phyloP scores from a whole-genome alignment of 2,797 vertebrate genomes.

The Heliangelus exortis region DNA sequence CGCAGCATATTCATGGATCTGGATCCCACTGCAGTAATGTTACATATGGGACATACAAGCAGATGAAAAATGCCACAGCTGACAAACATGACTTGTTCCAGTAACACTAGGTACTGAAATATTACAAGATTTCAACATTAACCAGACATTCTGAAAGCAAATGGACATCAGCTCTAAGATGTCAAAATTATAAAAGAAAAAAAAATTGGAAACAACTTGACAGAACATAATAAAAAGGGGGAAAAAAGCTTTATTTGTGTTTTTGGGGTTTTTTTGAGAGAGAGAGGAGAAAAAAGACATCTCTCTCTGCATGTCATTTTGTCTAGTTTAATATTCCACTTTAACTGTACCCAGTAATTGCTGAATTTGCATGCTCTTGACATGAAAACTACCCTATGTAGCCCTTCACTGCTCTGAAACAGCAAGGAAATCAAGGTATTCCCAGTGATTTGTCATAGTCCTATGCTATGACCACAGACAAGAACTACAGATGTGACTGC shows the following conservation, averaged over 20 bases:
- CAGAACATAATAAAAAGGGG: neutral
- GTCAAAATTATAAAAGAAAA: neutral
- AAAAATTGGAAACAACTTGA: neutral
- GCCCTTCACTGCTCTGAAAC: neutral
- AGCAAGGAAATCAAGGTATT: neutral
- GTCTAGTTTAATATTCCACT: neutral
- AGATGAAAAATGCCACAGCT: neutral
- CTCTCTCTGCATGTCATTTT: neutral
- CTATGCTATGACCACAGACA: neutral
- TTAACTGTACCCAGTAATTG: neutral
- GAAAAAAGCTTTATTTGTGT: neutral
- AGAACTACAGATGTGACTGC: neutral
- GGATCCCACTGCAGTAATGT: neutral
- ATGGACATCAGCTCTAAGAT: neutral
- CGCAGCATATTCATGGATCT: neutral
- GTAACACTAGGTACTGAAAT: neutral
- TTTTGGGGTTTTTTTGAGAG: neutral
- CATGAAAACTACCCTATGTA: neutral
- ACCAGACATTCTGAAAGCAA: neutral
- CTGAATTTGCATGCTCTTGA: neutral
- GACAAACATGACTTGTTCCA: neutral
- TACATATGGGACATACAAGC: neutral
- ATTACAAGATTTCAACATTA: neutral
- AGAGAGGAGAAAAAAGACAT: neutral
- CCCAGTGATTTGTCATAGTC: neutral